Conservation (phyloP, 2,113 vertebrate genomes). For the Poecile atricapillus region DNA sequence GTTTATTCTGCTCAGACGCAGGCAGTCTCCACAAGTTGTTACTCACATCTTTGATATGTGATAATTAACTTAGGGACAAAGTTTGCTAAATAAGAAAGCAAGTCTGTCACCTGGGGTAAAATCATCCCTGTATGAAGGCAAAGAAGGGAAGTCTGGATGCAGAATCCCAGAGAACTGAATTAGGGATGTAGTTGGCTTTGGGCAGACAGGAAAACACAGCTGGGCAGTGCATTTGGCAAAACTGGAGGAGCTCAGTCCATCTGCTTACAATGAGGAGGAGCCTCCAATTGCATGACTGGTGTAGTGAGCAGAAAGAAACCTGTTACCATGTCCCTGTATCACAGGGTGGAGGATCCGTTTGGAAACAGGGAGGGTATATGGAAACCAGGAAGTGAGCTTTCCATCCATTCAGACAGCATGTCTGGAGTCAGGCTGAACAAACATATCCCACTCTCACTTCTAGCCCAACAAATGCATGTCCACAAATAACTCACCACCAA, state of each 20-base stretch:
- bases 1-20: not conserved
- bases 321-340: not conserved
- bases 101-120: not conserved
- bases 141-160: not conserved
- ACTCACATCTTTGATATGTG: not conserved
- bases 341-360: not conserved
- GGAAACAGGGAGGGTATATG: conserved; percentile 4
- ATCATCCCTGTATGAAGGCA: not conserved
- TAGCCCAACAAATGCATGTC: not conserved
- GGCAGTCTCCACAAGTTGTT: not conserved
- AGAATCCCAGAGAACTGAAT: not conserved
- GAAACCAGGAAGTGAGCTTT: not conserved
- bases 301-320: not conserved
- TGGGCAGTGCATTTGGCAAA: not conserved
- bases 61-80: not conserved
- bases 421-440: conserved; percentile 29
- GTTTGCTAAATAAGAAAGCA: not conserved
- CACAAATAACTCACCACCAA: not conserved
- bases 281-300: not conserved
- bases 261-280: not conserved
- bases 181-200: not conserved
- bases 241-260: not conserved
- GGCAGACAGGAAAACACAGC: not conserved
- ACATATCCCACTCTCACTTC: not conserved
- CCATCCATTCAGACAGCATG: not conserved